A percentile compares a stretch with the other conserved stretches of the same genome.
These are phyloP conservation scores for Helleia helle DNA, from an alignment of 2,888 invertebrate genomes.

Conservation along the genomic window DNA sequence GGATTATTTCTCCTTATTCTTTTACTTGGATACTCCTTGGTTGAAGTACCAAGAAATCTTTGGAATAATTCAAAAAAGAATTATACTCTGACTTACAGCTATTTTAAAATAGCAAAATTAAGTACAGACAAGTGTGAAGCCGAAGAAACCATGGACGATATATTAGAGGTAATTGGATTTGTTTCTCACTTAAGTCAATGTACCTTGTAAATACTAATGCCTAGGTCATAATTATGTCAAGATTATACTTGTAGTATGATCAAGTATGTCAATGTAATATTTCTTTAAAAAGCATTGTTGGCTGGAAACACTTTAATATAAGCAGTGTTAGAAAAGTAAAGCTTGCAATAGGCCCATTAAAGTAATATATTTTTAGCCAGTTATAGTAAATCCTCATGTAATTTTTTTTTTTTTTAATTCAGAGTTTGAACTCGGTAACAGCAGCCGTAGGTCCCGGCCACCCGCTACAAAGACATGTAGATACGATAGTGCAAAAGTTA, in stretches of 20 bases:
- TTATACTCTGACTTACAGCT: slow-evolving; percentile 87
- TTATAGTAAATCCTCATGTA: too few species aligned
- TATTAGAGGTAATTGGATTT: slow-evolving; percentile 82
- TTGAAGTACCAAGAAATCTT: slow-evolving; percentile 93
- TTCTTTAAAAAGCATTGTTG: too few species aligned
- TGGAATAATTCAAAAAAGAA: slow-evolving; percentile 94
- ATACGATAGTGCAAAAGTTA: slow-evolving; percentile 91
- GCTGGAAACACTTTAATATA: too few species aligned
- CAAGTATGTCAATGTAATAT: too few species aligned
- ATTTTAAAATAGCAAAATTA: slow-evolving; percentile 95
- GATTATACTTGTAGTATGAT: too few species aligned
- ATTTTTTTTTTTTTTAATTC: too few species aligned
- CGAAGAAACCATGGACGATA: slow-evolving; percentile 96
- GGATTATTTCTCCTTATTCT: slow-evolving; percentile 95
- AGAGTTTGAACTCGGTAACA: slow-evolving; percentile 89
- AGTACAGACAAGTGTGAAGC: slow-evolving; percentile 97
- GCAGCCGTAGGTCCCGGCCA: slow-evolving; percentile 84
- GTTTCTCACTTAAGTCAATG: background rate
- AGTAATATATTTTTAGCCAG: too few species aligned
- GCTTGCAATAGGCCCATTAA: too few species aligned
- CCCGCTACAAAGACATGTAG: slow-evolving; percentile 84
- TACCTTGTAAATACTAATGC: too few species aligned
- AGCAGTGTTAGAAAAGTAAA: too few species aligned
- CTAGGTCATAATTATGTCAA: too few species aligned
- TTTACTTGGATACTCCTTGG: slow-evolving; percentile 93